phyloP scores from a whole-genome alignment of 2,113 vertebrate genomes.

The Microtus richardsoni region DNA sequence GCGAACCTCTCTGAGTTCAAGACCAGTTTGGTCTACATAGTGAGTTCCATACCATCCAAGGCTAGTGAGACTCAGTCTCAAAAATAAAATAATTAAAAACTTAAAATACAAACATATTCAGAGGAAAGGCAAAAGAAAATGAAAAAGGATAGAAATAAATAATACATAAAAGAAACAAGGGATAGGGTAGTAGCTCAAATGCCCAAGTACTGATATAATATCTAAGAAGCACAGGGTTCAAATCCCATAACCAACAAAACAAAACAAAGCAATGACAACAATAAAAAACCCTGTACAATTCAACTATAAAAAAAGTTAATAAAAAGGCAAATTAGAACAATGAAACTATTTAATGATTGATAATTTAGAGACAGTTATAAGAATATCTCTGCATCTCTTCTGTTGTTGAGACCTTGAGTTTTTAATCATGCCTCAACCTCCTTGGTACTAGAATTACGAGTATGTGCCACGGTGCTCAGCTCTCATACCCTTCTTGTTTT shows the following conservation, averaged over 20 bases:
- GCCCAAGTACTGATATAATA: background rate
- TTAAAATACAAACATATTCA: background rate
- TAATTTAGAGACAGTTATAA: background rate
- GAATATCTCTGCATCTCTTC: background rate
- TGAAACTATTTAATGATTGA: background rate
- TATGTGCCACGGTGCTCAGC: background rate
- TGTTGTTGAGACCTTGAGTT: background rate
- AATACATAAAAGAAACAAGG: background rate
- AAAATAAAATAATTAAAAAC: background rate
- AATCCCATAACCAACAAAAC: background rate
- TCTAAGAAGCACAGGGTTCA: background rate
- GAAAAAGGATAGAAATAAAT: background rate
- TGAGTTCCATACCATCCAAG: background rate
- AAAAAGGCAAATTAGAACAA: background rate
- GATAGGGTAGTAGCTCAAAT: background rate
- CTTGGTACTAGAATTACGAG: background rate
- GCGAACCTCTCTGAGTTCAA: background rate
- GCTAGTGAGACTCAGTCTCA: no score
- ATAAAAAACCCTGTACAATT: background rate
- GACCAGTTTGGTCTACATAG: background rate
- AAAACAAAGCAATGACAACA: background rate
- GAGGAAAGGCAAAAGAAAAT: conserved; percentile 35
- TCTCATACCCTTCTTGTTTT: background rate
- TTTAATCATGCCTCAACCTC: background rate
- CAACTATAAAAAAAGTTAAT: background rate